Evolutionary conservation across 2,113 vertebrate genomes (phyloP).

Genomic region (Centropristis striata): DNA sequence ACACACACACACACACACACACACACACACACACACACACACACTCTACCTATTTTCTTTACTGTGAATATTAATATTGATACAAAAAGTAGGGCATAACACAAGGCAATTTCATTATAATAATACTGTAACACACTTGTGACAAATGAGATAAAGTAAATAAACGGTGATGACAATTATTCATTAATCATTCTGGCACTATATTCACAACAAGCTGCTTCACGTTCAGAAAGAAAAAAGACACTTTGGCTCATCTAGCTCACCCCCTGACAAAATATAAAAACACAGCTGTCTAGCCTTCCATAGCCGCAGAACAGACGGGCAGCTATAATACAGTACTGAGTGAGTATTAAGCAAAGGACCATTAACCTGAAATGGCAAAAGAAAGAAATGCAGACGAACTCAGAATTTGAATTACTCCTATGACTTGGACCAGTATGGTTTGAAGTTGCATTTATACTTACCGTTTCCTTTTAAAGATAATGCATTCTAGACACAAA

Average conservation of each 20-base stretch:
- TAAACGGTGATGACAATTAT: slow-evolving; percentile 35
- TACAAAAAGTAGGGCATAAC: slow-evolving; percentile 21
- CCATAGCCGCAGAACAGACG: slow-evolving; percentile 22
- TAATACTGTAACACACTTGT: slow-evolving; percentile 23
- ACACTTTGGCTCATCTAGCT: neutral
- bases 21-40: slow-evolving; percentile 2
- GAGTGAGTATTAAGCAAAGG: slow-evolving; percentile 34
- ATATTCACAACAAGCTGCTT: slow-evolving; percentile 4
- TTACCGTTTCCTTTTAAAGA: neutral
- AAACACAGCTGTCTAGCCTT: slow-evolving; percentile 27
- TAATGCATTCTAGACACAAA: neutral
- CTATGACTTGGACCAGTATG: slow-evolving; percentile 1
- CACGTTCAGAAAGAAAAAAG: neutral
- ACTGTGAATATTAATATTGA: slow-evolving; percentile 24
- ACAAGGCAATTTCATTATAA: neutral
- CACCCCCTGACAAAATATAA: slow-evolving; percentile 38
- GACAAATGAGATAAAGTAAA: slow-evolving; percentile 44
- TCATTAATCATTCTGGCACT: slow-evolving; percentile 50
- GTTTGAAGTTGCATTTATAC: slow-evolving; percentile 15
- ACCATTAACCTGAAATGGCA: slow-evolving; percentile 20
- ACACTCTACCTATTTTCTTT: neutral
- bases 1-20: neutral
- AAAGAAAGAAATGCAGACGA: slow-evolving; percentile 15
- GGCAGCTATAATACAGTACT: slow-evolving; percentile 19
- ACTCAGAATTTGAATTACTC: slow-evolving; percentile 13